Evolutionary conservation across 2,113 vertebrate genomes (phyloP).

Genomic region (Beaufortia kweichowensis): DNA sequence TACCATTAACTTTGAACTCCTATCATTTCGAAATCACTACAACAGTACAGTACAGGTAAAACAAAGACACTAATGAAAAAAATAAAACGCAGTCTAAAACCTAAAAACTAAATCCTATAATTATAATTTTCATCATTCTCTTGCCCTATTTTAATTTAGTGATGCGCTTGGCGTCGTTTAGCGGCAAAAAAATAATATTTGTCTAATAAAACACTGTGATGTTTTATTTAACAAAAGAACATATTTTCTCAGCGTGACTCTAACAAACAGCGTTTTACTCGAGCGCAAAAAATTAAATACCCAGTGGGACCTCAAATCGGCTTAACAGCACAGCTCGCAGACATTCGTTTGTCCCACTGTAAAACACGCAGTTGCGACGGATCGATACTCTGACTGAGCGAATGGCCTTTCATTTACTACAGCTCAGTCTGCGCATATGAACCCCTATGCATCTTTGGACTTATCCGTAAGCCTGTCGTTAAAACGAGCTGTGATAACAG

Average conservation of each 20-base stretch:
- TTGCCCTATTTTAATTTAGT: not conserved
- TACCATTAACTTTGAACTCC: no score
- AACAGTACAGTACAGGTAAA: no score
- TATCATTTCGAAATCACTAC: no score
- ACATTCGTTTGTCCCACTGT: constrained; percentile 11
- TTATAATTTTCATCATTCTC: not conserved
- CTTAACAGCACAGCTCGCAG: constrained; percentile 60
- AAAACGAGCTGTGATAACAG: constrained; percentile 68
- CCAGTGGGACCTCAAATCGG: constrained; percentile 74
- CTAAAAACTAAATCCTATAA: no score
- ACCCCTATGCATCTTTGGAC: not conserved
- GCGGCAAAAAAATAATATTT: not conserved
- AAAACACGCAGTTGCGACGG: constrained; percentile 1
- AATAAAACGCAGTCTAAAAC: no score
- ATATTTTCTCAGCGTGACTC: not conserved
- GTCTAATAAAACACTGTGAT: not conserved
- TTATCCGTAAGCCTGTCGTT: constrained; percentile 62
- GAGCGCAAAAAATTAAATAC: constrained; percentile 67
- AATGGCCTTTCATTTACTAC: constrained; percentile 8
- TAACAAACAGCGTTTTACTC: constrained; percentile 22
- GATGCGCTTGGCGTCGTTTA: not conserved
- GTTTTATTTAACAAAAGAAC: not conserved
- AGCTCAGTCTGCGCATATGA: not conserved
- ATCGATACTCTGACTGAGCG: constrained; percentile 7
- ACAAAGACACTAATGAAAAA: no score